Base-by-base conservation (phyloP, 2,113 vertebrate genomes). In the Synchiropus splendidus region DNA sequence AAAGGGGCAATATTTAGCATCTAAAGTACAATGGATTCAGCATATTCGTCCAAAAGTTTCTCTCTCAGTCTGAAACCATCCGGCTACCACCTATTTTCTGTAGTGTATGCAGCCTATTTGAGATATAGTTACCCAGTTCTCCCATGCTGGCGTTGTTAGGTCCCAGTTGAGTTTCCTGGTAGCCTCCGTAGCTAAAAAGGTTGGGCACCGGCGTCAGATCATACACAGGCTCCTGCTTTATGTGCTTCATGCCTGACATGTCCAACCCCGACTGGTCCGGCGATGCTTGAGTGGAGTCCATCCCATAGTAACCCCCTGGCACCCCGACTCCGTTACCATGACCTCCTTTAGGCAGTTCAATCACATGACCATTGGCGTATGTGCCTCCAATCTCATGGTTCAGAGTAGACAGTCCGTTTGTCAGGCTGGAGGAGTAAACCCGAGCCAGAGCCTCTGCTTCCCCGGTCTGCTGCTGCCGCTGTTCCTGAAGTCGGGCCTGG, bases 161-260 rank as follows among this genome's bases (percentile, higher is more conserved):
- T 36, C 89, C 87, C 83, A 98, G 83, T 21, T 97, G 95, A 64
- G 86, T 92, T 0, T 90, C 92, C 81, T 89, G 94, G 87, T 97
- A 97, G 66, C 91, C 91, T 72, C 87, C 89, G 72, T 94, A 97
- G 79, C 90, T 89, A 88, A 97, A 97, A 78, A 99, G 87, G 88
- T 97, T 97, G 80, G 94, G 89, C 62, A 97, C 90, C 2, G 94
- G 92, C 16, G 94, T 94, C 82, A 99, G 86, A 85, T 99, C 94
- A 56, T 97, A 99, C 70, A 97, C 89, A 32, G 95, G 95, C 84
- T 99, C 95, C 82, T 99, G 95, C 65, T 99, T 99, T 73, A 99
- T 99, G 79, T 93, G 95, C 86, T 97, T 98, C 84, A 97, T 90
- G 74, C 93, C 94, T 50, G 91, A 90, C 88, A 99, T 95, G 79